Percentiles rank a stretch among this genome's conserved stretches.
These are phyloP conservation scores for Patagioenas fasciata DNA, from an alignment of 2,113 vertebrate species.

Conservation along the genomic window DNA sequence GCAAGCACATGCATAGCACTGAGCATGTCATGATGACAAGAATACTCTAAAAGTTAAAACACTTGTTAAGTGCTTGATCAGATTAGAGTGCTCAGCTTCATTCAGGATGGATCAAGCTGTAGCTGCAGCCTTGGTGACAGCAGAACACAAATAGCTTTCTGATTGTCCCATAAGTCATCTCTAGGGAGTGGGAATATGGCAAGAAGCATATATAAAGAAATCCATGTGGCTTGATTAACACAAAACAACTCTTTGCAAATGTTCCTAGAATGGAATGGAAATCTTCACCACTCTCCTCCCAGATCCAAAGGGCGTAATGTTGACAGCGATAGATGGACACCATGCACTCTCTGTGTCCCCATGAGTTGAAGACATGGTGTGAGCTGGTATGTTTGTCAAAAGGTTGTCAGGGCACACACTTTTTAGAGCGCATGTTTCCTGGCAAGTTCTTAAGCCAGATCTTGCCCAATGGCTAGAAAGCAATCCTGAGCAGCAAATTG, in stretches of 20 bases:
- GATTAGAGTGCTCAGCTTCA: not conserved
- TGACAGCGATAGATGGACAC: constrained; percentile 58
- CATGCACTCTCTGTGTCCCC: not conserved
- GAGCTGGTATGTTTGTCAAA: constrained; percentile 21
- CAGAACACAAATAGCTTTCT: not conserved
- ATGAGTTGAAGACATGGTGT: not conserved
- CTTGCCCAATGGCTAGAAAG: constrained; percentile 22
- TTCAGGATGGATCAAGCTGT: not conserved
- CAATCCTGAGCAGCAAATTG: constrained; percentile 49
- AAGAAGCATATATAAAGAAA: not conserved
- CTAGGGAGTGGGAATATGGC: not conserved
- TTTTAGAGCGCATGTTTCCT: not conserved
- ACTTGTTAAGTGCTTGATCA: not conserved
- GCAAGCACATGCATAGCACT: not conserved
- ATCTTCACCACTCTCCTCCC: constrained; percentile 74
- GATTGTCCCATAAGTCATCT: not conserved
- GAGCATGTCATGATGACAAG: not conserved
- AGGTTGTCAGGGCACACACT: not conserved
- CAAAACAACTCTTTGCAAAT: not conserved
- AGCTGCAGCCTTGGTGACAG: not conserved
- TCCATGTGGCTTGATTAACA: not conserved
- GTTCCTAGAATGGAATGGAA: constrained; percentile 68
- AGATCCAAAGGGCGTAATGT: constrained; percentile 62
- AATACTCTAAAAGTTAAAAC: not conserved
- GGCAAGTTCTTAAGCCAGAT: constrained; percentile 8